Conservation (phyloP, 2,888 invertebrate genomes). For the Cataglyphis altisquamis region DNA sequence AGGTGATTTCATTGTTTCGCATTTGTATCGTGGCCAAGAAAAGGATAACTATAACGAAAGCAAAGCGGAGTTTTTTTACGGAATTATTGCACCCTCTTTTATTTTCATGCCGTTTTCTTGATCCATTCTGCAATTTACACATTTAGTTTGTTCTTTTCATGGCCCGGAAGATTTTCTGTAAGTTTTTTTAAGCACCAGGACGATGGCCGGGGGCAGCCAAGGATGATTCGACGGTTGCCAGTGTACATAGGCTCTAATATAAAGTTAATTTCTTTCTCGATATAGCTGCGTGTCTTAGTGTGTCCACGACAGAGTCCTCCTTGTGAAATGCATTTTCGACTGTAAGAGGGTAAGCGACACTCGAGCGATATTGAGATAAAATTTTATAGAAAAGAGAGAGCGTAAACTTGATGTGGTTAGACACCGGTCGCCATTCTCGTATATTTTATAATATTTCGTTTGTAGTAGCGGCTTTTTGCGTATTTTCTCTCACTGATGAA, state of each 20-base stretch:
- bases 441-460: slow-evolving; percentile 64
- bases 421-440: slow-evolving; percentile 63
- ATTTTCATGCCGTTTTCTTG: slow-evolving; percentile 69
- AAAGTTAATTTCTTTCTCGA: slow-evolving; percentile 77
- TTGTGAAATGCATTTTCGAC: slow-evolving; percentile 48
- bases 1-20: slow-evolving; percentile 82
- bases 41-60: slow-evolving; percentile 82
- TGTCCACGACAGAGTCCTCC: slow-evolving; percentile 76
- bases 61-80: slow-evolving; percentile 51
- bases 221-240: slow-evolving; percentile 77
- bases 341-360: slow-evolving; percentile 64
- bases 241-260: slow-evolving; percentile 79
- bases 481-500: slow-evolving; percentile 50
- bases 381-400: slow-evolving; percentile 77
- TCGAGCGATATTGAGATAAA: slow-evolving; percentile 50
- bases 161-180: slow-evolving; percentile 81
- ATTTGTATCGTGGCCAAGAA: slow-evolving; percentile 83
- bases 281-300: slow-evolving; percentile 81
- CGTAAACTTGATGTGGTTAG: slow-evolving; percentile 78
- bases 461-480: slow-evolving; percentile 50
- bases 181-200: slow-evolving; percentile 81
- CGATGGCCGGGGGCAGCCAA: slow-evolving; percentile 78
- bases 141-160: slow-evolving; percentile 85
- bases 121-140: slow-evolving; percentile 59
- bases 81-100: slow-evolving; percentile 66